phyloP scores from a whole-genome alignment of 2,888 invertebrate species.

The Trilocha varians region DNA sequence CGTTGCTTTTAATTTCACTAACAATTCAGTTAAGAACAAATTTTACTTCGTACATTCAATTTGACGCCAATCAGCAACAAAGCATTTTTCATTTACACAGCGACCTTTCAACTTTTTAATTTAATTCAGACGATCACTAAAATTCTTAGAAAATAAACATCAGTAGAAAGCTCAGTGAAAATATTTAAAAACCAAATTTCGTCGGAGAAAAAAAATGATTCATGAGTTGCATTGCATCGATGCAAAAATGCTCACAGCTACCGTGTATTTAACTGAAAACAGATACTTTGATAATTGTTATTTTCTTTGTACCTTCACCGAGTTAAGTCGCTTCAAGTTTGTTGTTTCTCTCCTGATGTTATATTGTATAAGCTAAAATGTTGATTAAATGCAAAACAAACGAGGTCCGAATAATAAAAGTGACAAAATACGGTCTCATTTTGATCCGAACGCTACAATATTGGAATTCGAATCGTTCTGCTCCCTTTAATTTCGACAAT shows the following conservation, averaged over 20 bases:
- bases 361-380: no score
- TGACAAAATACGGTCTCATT: constrained; percentile 6
- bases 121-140: not conserved
- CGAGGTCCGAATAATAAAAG: constrained; percentile 4
- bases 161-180: no score
- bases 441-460: constrained; percentile 5
- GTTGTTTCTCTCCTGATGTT: no score
- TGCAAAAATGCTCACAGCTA: no score
- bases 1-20: not conserved
- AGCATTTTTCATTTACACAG: not conserved
- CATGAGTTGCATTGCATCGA: no score
- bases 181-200: no score
- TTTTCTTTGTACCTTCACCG: no score
- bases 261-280: no score
- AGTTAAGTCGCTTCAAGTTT: no score
- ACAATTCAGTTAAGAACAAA: not conserved
- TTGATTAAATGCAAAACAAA: constrained; percentile 5
- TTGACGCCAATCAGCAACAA: not conserved
- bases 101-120: not conserved
- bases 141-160: no score
- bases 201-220: no score
- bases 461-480: constrained; percentile 14
- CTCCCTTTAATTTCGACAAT: constrained; percentile 20
- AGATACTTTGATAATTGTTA: no score
- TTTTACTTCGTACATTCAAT: not conserved